Conservation (phyloP, 2,888 invertebrate genomes). For the Stenotaenia linearis region DNA sequence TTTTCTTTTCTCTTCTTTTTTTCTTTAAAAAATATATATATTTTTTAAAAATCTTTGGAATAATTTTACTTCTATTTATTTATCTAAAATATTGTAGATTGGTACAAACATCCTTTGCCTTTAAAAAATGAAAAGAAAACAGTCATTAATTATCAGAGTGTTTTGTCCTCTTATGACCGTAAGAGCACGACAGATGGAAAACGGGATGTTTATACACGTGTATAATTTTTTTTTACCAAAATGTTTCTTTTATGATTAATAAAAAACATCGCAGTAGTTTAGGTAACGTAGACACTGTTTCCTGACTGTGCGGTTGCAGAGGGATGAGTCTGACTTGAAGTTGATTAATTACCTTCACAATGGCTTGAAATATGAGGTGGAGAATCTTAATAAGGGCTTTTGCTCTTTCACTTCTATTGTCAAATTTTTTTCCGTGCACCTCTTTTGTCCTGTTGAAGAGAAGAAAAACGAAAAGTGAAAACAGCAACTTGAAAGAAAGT, state of each 20-base stretch:
- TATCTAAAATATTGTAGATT: background rate
- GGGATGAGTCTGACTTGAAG: constrained; percentile 27
- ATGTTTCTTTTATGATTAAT: background rate
- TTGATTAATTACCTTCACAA: constrained; percentile 31
- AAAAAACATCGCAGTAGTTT: background rate
- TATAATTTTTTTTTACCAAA: background rate
- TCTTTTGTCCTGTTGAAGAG: background rate
- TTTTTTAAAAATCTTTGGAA: too few relatives aligned
- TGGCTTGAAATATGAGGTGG: constrained; percentile 27
- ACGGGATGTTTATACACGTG: constrained; percentile 3
- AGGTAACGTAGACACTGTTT: background rate
- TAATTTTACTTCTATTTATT: too few relatives aligned
- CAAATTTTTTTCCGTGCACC: background rate
- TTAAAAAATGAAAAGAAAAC: background rate
- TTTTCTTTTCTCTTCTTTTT: too few relatives aligned
- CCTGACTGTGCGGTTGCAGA: constrained; percentile 11
- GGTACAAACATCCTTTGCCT: background rate
- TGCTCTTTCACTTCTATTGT: constrained; percentile 17
- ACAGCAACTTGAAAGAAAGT: background rate
- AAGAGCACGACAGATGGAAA: background rate
- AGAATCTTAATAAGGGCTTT: constrained; percentile 31
- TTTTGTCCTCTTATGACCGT: background rate
- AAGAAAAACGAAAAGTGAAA: constrained; percentile 17
- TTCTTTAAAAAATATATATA: too few relatives aligned
- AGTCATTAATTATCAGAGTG: background rate